phyloP scores from a whole-genome alignment of 2,797 vertebrate genomes.

The Lepidocolaptes lacrymiger region DNA sequence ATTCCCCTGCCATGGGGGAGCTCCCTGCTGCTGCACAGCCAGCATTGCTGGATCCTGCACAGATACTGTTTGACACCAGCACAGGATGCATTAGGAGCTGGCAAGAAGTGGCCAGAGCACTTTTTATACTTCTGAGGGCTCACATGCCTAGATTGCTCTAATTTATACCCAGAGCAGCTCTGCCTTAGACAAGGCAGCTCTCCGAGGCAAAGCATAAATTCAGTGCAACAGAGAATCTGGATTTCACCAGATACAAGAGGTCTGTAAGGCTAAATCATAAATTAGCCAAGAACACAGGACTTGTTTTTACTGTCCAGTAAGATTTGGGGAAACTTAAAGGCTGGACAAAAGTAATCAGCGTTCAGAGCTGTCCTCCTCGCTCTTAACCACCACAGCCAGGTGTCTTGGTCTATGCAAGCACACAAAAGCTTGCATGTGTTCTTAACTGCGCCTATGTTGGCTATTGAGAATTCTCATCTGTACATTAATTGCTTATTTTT shows the following conservation, averaged over 20 bases:
- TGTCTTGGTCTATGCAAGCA: background rate
- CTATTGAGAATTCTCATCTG: constrained; percentile 2
- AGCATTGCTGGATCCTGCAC: constrained; percentile 19
- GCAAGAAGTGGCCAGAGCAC: constrained; percentile 31
- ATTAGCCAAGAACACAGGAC: background rate
- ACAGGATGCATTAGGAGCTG: constrained; percentile 35
- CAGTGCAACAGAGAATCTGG: constrained; percentile 7
- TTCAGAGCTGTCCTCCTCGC: background rate
- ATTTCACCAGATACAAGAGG: background rate
- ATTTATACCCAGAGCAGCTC: constrained; percentile 20
- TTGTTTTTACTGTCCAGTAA: background rate
- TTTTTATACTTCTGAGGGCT: constrained; percentile 15
- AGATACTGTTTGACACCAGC: constrained; percentile 22
- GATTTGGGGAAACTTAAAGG: background rate
- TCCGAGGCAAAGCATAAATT: constrained; percentile 17
- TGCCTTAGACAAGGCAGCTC: background rate
- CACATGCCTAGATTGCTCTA: background rate
- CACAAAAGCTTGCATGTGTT: background rate
- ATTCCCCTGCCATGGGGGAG: background rate
- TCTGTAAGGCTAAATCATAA: constrained; percentile 10
- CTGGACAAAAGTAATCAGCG: background rate
- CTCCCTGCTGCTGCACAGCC: constrained; percentile 19
- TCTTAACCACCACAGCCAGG: background rate
- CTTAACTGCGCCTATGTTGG: background rate
- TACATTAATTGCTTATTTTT: constrained; percentile 45